Conservation (phyloP, 2,888 invertebrate genomes). For the Rhimphoctona megacephalus region DNA sequence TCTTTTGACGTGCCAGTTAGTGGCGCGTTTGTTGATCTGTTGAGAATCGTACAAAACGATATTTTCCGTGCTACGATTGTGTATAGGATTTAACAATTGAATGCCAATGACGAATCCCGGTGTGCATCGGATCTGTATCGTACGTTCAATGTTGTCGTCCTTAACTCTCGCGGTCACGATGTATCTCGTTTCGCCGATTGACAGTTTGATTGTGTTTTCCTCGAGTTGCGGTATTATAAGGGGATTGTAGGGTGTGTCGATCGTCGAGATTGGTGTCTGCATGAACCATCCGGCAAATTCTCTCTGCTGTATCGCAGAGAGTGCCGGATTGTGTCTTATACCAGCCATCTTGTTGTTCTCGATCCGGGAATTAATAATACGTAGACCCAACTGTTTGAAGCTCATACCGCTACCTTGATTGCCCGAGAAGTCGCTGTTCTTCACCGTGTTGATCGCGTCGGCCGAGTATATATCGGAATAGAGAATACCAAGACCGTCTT, state of each 20-base stretch:
- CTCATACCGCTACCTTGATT: constrained; percentile 96
- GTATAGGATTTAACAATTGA: constrained; percentile 95
- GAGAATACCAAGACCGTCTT: constrained; percentile 96
- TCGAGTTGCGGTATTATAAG: constrained; percentile 89
- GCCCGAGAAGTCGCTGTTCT: constrained; percentile 93
- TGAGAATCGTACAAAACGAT: constrained; percentile 92
- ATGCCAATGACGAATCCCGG: constrained; percentile 95
- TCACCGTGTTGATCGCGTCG: constrained; percentile 92
- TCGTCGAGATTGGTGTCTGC: constrained; percentile 88
- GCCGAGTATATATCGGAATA: constrained; percentile 97
- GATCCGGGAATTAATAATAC: constrained; percentile 91
- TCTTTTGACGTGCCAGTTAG: constrained; percentile 91
- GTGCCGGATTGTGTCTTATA: constrained; percentile 95
- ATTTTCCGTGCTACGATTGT: constrained; percentile 94
- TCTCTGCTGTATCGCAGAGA: constrained; percentile 93
- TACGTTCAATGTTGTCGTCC: constrained; percentile 85
- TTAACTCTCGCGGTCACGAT: constrained; percentile 89
- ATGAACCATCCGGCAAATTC: constrained; percentile 97
- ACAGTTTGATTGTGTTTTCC: constrained; percentile 87
- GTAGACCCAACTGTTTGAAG: constrained; percentile 94
- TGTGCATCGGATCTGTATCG: constrained; percentile 86
- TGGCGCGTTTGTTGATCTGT: constrained; percentile 86
- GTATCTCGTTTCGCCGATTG: constrained; percentile 92
- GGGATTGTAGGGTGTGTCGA: constrained; percentile 91
- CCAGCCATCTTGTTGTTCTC: constrained; percentile 95